Base-by-base conservation (phyloP, 2,113 vertebrate genomes). In the Scalopus aquaticus region DNA sequence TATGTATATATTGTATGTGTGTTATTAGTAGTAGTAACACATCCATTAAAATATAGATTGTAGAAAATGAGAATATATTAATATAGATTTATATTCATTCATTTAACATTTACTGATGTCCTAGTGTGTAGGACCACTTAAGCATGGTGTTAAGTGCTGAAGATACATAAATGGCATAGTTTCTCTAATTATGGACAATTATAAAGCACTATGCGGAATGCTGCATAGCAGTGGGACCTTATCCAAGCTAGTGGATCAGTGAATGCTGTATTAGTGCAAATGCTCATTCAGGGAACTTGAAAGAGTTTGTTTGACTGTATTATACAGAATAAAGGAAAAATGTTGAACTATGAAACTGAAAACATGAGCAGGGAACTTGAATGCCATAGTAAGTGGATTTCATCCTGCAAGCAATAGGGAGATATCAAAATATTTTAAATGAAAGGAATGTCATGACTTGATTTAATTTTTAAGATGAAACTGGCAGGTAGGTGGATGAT, bases 401-500 rank as follows among this genome's bases (percentile, higher is more conserved):
- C 64, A 79, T 83, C 19, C 70, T 79, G 28, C 79, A 24, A 88
- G 35, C 9, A 6, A 39, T 42, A 58, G 30, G 24, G 13, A 84
- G 64, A 78, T 83, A 49, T 10, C 20, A 73, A 78, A 76, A 24
- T 10, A 62, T 67, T 88, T 80, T 32, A 65, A 79, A 56, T 88
- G 17, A 42, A 90, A 73, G 11, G 17, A 85, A 76, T 80, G 24
- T 44, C 65, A 67, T 85, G 20, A 83, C 4, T 15, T 82, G 32
- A 87, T 70, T 72, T 91, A 83, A 83, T 77, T 82, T 81, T 87
- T 72, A 76, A 80, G 35, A 73, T 86, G 69, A 90, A 64, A n/a
- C 32, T 81, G 39, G n/a, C 28, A 83, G n/a, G 13, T 93, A 20
- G 2, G 2, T 90, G 22, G 7, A 78, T 17, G 60, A 20, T 58